Evolutionary conservation across 2,797 vertebrate genomes (phyloP).

Genomic region (Rhynchonycteris naso): DNA sequence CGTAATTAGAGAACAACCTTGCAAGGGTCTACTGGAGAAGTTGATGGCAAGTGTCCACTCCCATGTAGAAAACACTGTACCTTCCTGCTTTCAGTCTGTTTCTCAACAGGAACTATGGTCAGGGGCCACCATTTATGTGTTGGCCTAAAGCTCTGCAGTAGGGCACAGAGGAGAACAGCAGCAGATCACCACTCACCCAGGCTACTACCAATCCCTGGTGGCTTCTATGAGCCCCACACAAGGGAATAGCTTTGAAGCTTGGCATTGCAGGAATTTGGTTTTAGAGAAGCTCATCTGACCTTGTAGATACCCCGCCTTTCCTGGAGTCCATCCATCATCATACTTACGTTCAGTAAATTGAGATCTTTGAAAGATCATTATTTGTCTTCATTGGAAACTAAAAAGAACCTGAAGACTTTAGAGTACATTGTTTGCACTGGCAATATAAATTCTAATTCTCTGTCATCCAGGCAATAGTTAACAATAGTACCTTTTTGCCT

Average conservation of each 20-base stretch:
- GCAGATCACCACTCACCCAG: not conserved
- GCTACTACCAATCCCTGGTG: not conserved
- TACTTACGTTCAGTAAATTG: not conserved
- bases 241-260: not conserved
- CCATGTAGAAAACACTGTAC: not conserved
- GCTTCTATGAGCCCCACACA: not conserved
- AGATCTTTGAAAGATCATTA: slow-evolving; percentile 30
- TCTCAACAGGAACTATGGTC: not conserved
- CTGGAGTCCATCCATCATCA: not conserved
- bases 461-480: not conserved
- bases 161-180: not conserved
- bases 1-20: not conserved
- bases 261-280: not conserved
- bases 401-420: not conserved
- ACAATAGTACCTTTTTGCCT: not conserved
- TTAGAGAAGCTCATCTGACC: slow-evolving; percentile 2
- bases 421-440: not conserved
- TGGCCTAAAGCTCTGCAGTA: not conserved
- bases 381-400: not conserved
- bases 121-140: not conserved
- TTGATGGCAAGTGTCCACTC: not conserved
- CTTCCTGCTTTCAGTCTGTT: not conserved
- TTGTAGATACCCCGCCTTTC: not conserved
- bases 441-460: slow-evolving; percentile 21
- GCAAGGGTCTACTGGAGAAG: not conserved